Percentiles rank a stretch among this genome's conserved stretches.
Conservation (phyloP, 2,888 invertebrate species). For the Mycalesis mineus region DNA sequence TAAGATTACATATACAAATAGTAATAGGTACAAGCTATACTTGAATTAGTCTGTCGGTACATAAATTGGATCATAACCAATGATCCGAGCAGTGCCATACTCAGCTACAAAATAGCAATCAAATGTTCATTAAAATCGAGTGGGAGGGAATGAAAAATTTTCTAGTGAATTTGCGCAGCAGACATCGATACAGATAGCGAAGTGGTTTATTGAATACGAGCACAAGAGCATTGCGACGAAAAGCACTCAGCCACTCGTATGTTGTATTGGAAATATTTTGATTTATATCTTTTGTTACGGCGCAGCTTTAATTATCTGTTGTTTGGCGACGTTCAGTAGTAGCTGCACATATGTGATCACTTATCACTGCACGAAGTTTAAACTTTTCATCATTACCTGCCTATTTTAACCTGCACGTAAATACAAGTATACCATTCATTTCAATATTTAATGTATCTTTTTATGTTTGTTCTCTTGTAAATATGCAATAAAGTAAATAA, state of each 20-base stretch:
- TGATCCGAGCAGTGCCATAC: background rate
- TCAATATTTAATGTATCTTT: too few species aligned
- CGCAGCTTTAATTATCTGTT: conserved; percentile 18
- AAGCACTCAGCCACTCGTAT: conserved; percentile 33
- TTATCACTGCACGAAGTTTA: background rate
- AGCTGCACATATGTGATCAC: background rate
- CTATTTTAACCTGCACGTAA: too few species aligned
- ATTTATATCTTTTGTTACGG: too few species aligned
- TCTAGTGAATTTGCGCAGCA: conserved; percentile 21
- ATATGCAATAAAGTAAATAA: too few species aligned
- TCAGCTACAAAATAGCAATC: background rate
- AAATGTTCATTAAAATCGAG: background rate
- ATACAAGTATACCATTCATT: too few species aligned
- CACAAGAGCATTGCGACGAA: conserved; percentile 29
- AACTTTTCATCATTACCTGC: too few species aligned
- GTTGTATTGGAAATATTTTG: conserved; percentile 31
- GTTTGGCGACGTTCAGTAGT: conserved; percentile 9
- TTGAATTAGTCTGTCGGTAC: background rate
- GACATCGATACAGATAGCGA: conserved; percentile 24
- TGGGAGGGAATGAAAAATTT: conserved; percentile 2
- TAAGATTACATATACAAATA: too few species aligned
- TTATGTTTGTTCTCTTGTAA: too few species aligned
- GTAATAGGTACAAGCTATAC: too few species aligned
- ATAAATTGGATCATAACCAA: too few species aligned
- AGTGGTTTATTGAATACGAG: conserved; percentile 33